These are phyloP conservation scores for western clawed frog (Xenopus tropicalis) DNA, from an alignment of 2,113 vertebrate genomes.

Conservation along the genomic window DNA sequence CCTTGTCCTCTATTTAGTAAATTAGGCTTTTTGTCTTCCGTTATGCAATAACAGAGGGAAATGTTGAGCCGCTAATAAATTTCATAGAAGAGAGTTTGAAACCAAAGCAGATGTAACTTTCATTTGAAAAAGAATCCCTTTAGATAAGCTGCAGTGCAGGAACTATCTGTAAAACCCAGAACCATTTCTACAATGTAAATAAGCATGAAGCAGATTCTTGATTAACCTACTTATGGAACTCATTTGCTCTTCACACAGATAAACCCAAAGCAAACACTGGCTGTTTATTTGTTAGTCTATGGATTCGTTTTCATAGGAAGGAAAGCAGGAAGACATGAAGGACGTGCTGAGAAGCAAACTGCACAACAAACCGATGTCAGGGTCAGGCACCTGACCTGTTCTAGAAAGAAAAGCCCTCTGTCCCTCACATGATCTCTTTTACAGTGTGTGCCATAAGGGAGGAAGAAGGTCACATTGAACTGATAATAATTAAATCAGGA, in stretches of 20 bases:
- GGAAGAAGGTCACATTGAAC: neutral
- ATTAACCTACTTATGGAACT: neutral
- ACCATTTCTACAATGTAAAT: no score
- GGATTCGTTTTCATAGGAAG: conserved; percentile 53
- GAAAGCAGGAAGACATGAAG: conserved; percentile 45
- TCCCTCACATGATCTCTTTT: conserved; percentile 33
- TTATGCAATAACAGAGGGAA: neutral
- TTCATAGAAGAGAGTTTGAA: no score
- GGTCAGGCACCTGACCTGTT: conserved; percentile 42
- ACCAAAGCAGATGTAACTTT: no score
- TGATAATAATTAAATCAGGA: neutral
- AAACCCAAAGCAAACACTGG: conserved; percentile 44
- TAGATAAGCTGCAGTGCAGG: no score
- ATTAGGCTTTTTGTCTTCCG: no score
- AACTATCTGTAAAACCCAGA: no score
- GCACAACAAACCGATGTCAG: conserved; percentile 43
- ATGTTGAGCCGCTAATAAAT: no score
- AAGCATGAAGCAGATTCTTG: no score
- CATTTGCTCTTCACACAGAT: conserved; percentile 37
- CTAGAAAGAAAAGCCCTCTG: conserved; percentile 38
- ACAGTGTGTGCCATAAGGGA: neutral
- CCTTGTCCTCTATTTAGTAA: no score
- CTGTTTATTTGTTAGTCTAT: conserved; percentile 48
- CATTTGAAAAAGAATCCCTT: no score
- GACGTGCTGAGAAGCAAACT: conserved; percentile 53